A percentile compares a stretch with the other conserved stretches of the same genome.
Conservation (phyloP, 2,888 invertebrate genomes). For the Chaitophorus viminalis region DNA sequence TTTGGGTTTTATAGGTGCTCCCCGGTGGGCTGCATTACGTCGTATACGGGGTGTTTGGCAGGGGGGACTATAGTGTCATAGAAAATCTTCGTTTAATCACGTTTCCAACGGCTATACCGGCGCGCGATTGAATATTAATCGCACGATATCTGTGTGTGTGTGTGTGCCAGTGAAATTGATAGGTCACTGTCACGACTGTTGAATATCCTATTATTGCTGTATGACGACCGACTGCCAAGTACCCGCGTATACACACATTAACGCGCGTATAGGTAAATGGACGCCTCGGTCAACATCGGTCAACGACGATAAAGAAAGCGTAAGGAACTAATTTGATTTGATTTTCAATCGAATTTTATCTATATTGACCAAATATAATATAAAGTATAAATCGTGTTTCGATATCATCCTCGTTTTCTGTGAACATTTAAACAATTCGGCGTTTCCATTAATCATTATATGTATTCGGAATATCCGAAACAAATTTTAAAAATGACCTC, state of each 20-base stretch:
- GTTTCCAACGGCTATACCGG: constrained; percentile 23
- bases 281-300: not conserved
- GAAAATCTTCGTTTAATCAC: constrained; percentile 42
- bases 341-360: not conserved
- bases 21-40: not conserved
- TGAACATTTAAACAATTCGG: too few species aligned
- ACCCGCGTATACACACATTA: not conserved
- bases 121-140: constrained; percentile 48
- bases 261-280: not conserved
- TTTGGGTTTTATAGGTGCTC: constrained; percentile 44
- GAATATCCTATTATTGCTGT: not conserved
- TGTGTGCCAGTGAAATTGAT: constrained; percentile 7
- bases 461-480: too few species aligned
- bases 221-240: not conserved
- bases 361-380: too few species aligned
- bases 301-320: not conserved
- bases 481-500: too few species aligned
- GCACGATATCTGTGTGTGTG: not conserved
- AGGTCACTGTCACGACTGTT: constrained; percentile 4
- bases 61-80: not conserved
- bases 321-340: too few species aligned
- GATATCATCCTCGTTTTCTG: too few species aligned
- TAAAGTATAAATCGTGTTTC: too few species aligned
- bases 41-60: not conserved
- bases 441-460: too few species aligned